A percentile compares a stretch with the other conserved stretches of the same genome.
phyloP scores from a whole-genome alignment of 2,797 vertebrate genomes.

The Pseudocheirus occidentalis region DNA sequence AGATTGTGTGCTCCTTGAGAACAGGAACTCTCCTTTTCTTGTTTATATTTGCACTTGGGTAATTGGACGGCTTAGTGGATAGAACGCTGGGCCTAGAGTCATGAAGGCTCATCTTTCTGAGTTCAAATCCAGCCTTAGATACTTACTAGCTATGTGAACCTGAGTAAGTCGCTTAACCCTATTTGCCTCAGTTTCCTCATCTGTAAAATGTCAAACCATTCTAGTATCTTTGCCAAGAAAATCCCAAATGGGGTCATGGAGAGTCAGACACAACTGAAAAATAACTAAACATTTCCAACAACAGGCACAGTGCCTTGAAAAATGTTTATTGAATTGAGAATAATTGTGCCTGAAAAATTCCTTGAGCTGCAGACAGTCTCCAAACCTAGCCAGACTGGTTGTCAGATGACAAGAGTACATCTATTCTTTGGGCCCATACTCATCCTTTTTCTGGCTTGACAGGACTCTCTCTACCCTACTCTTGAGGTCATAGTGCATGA shows the following conservation, averaged over 20 bases:
- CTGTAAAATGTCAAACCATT: not conserved
- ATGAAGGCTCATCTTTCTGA: not conserved
- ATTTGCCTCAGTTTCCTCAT: not conserved
- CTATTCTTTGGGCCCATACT: not conserved
- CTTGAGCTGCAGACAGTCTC: not conserved
- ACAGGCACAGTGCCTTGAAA: not conserved
- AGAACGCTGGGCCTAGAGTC: not conserved
- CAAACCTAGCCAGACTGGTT: not conserved
- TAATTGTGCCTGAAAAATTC: not conserved
- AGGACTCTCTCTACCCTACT: not conserved
- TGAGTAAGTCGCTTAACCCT: not conserved
- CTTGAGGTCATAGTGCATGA: not conserved
- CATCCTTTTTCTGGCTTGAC: not conserved
- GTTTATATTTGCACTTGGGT: not conserved
- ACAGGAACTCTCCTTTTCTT: not conserved
- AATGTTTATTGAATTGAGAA: not conserved
- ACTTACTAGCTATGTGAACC: not conserved
- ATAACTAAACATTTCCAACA: not conserved
- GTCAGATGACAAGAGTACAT: not conserved
- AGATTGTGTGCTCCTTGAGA: not conserved
- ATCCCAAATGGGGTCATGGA: not conserved
- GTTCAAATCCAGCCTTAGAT: not conserved
- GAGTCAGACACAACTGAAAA: not conserved
- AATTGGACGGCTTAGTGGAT: not conserved
- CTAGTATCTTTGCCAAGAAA: not conserved